A percentile compares a stretch with the other conserved stretches of the same genome.
These are phyloP conservation scores for Cardiocondyla obscurior DNA, from an alignment of 1,140 invertebrate genomes.

Conservation along the genomic window DNA sequence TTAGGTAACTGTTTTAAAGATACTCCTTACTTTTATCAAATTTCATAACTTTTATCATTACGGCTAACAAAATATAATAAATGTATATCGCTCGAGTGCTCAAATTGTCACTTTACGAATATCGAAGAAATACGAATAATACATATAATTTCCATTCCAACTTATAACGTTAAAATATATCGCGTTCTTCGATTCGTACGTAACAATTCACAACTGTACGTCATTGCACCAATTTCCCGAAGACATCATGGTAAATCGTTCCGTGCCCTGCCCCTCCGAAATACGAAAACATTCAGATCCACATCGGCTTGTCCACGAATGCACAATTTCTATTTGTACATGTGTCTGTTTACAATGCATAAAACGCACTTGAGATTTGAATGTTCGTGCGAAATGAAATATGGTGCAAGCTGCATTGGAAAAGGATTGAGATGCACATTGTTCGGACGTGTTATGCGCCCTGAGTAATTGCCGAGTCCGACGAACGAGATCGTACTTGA, in stretches of 20 bases:
- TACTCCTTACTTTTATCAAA: not conserved
- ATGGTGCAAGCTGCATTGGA: constrained; percentile 68
- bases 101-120: not conserved
- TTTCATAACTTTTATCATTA: not conserved
- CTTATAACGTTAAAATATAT: not conserved
- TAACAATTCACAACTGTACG: not conserved
- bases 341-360: constrained; percentile 64
- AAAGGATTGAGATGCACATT: constrained; percentile 68
- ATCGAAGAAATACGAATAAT: not conserved
- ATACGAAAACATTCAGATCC: constrained; percentile 53
- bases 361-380: constrained; percentile 63
- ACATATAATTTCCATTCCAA: not conserved
- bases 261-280: not conserved
- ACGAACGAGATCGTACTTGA: constrained; percentile 42
- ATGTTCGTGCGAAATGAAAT: constrained; percentile 70
- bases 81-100: not conserved
- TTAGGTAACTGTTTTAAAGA: not conserved
- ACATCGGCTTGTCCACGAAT: constrained; percentile 54
- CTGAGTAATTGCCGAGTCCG: constrained; percentile 61
- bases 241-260: constrained; percentile 4
- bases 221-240: constrained; percentile 11
- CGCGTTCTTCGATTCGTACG: not conserved
- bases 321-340: constrained; percentile 63
- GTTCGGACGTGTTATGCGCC: constrained; percentile 67
- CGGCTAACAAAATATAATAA: not conserved